Base-by-base conservation (phyloP, 2,888 invertebrate genomes). In the Tridacna gigas region DNA sequence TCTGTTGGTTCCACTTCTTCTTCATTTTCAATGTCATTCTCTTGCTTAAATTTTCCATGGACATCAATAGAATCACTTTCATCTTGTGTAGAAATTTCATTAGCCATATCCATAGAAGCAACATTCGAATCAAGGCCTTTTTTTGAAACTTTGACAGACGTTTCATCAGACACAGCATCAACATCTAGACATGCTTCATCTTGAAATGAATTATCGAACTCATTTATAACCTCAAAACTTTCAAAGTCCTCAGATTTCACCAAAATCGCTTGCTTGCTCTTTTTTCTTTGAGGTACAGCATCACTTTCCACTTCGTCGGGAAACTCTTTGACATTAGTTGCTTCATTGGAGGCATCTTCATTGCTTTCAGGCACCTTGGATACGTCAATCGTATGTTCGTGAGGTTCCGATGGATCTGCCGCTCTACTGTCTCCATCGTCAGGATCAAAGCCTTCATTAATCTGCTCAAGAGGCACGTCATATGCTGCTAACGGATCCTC, bases 401-500 rank as follows among this genome's bases (percentile, higher is more conserved):
- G 7, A 22, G 63, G 22, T 48, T 71, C 71, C 1, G 9, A 7
- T 28, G 48, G 28, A 47, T 20, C 28, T 11, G 22, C 25, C 5
- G 12, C 7, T 15, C 51, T 25, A 3, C 22, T 25, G 11, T 51
- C 78, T 61, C 82, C 84, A 25, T 67, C 74, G 20, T 79, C 79
- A 25, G 66, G 13, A 37, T 74, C 28, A 22, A 82, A 74, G 2
- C 48, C 71, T 15, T 78, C 76, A 47, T 80, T 78, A 12, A 60
- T 47, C 15, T 56, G 51, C 18, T 56, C 74, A 26, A 61, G 13
- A 0, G 37, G 26, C 15, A 22, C 22, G n/a, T 69, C 76, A 28
- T 65, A 51, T 18, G 63, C 79, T 9, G 79, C 65, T 37, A 78
- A 73, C 7, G 80, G 78, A 66, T 84, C 86, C 12, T 87, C 82